Base-by-base conservation (phyloP, 1,140 invertebrate species). In the Periplaneta americana region DNA sequence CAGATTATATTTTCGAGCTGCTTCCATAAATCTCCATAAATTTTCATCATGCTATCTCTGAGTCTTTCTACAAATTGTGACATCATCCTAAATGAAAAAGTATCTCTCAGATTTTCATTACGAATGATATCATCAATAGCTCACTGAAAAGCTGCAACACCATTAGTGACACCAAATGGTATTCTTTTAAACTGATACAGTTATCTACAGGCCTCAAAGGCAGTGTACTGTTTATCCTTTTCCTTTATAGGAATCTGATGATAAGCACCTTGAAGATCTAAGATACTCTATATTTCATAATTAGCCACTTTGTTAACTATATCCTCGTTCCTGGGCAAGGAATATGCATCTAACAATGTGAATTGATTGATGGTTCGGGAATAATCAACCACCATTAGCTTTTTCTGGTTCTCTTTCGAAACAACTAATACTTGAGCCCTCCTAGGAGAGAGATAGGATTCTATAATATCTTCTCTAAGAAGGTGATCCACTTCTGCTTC, bases 91-190 rank as follows among this genome's bases (percentile, higher is more conserved):
- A 39, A 82, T 37, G 81, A 34, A 80, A 36, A 37, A 31, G 78
- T 82, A 18, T 66, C 22, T n/a, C 39, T 80, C 57, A 81, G 33
- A 17, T 81, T 75, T 74, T 82, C 82, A 13, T 37, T 77, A 0
- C n/a, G 32, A 75, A 86, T 79, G 15, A 84, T 66, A n/a, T 78
- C 74, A 75, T 86, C 77, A 36, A 86, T 81, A 15, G 81, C 79
- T 22, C 82, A n/a, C 79, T 86, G 85, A 39, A 84, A 86, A 31
- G 78, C 77, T 31, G 82, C 36, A 0, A 84, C 83, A 39, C 84
- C 81, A 78, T 85, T 84, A 15, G 81, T 84, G 0, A 86, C 74
- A 4, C 86, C 87, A 83, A 87, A 87, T 34, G 85, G 85, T 15
- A 87, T 79, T 34, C 83, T 57, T 32, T 79, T 85, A 82, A 83